These are phyloP conservation scores for Terrapene triunguis DNA, from an alignment of 2,113 vertebrate genomes.

Conservation along the genomic window DNA sequence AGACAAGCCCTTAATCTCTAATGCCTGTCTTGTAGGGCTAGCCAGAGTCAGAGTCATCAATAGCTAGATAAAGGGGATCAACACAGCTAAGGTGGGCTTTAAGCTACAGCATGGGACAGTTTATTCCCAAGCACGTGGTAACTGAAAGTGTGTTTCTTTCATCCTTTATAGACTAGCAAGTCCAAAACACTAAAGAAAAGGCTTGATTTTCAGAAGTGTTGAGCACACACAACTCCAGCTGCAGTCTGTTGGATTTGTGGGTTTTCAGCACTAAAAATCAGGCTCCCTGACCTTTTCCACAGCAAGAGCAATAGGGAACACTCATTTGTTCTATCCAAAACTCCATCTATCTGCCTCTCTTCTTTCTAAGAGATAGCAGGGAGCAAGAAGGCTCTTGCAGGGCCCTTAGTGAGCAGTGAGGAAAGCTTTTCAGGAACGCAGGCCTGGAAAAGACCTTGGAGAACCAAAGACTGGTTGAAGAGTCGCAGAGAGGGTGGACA, in stretches of 20 bases:
- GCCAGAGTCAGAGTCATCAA: background rate
- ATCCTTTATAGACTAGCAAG: background rate
- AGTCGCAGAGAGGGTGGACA: background rate
- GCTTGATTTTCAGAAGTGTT: background rate
- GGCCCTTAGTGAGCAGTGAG: background rate
- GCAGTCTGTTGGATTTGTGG: background rate
- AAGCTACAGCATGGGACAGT: background rate
- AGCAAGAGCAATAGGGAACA: background rate
- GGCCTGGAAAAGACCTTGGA: background rate
- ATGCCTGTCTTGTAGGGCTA: background rate
- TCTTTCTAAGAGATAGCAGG: background rate
- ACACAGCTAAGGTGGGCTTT: background rate
- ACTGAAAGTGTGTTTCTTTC: background rate
- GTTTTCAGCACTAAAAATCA: background rate
- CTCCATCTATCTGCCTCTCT: fast-evolving
- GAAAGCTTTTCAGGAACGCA: background rate
- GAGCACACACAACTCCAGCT: background rate
- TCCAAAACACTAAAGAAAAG: background rate
- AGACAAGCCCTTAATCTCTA: background rate
- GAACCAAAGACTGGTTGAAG: background rate
- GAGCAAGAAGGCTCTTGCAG: background rate
- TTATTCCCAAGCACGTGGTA: background rate
- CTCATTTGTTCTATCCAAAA: background rate
- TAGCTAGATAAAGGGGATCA: background rate
- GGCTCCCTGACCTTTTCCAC: background rate